Conservation (phyloP, 2,113 vertebrate species). For the Tetraodon nigroviridis region DNA sequence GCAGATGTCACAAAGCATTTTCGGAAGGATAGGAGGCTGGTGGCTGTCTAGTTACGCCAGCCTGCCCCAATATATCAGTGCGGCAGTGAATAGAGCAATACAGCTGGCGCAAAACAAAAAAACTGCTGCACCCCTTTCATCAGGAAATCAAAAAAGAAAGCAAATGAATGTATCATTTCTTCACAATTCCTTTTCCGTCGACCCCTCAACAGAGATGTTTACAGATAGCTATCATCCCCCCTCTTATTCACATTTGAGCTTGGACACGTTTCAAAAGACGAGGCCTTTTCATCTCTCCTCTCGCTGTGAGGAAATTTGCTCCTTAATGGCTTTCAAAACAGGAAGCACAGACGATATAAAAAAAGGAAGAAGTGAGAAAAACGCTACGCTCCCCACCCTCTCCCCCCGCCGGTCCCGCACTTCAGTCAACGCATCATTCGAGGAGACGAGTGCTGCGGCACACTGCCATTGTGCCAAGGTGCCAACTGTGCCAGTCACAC, state of each 20-base stretch:
- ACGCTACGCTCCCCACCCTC: conserved; percentile 41
- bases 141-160: conserved; percentile 65
- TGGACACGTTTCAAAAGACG: conserved; percentile 81
- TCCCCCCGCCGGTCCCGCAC: conserved; percentile 23
- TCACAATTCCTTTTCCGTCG: conserved; percentile 71
- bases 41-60: conserved; percentile 62
- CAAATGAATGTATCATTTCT: conserved; percentile 75
- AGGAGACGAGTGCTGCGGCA: conserved; percentile 46
- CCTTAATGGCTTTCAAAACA: conserved; percentile 83
- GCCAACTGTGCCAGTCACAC: conserved; percentile 72
- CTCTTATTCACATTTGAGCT: conserved; percentile 72
- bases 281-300: conserved; percentile 70
- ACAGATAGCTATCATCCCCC: conserved; percentile 76
- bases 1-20: conserved; percentile 79
- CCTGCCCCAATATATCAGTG: conserved; percentile 65
- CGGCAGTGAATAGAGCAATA: conserved; percentile 73
- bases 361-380: conserved; percentile 67
- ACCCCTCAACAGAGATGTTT: conserved; percentile 75
- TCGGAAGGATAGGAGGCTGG: conserved; percentile 52
- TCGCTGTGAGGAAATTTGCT: conserved; percentile 77
- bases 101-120: conserved; percentile 79
- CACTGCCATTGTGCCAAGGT: conserved; percentile 61
- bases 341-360: conserved; percentile 74
- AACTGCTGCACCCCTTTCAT: conserved; percentile 68
- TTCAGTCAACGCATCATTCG: conserved; percentile 60